Evolutionary conservation across 1,140 invertebrate genomes (phyloP), one percentile per base, ranked within the genome.

Genomic region (Megalonaias nervosa): DNA sequence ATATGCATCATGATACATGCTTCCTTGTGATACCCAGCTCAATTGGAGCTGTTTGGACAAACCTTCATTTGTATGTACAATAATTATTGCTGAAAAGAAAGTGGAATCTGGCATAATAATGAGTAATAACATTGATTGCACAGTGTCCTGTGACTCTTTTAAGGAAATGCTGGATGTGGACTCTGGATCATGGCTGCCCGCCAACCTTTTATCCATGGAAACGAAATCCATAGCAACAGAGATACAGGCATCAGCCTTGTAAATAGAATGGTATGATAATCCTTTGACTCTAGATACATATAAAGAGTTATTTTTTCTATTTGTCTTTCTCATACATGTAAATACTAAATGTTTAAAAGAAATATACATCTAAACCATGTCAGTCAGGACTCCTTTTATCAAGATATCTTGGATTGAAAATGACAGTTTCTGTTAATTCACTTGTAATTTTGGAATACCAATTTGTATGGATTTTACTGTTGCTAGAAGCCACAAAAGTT

Each of bases 81-180:
- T 21, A 61, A 21, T 2, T 61, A 61, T 61, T 61, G 17, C 6
- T 21, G 60, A 48, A 69, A 31, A 31, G 31, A 31, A 31, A 31
- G 2, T 9, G 38, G 38, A 31, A 31, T 31, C 38, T 48, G 38
- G 38, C 11, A 48, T 48, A 48, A 48, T 48, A 48, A 48, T 6
- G 38, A 48, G 38, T 6, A 48, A 48, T 48, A 48, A 48, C 38
- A 48, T 48, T 71, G 57, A 26, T 56, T 15, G 21, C 4, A 16
- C 19, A 72, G 60, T 31, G 61, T 48, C 48, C 19, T 38, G 31
- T 57, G 55, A 14, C 2, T 71, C 31, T 15, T 55, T 55, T 60
- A 62, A 88, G 87, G 85, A 21, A 89, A 89, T 74, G 84, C 83
- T 48, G 85, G 87, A 0, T 88, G 86, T 82, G 87, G 87, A 61